Conservation (phyloP, 2,113 vertebrate species). For the Prunella fulvescens region DNA sequence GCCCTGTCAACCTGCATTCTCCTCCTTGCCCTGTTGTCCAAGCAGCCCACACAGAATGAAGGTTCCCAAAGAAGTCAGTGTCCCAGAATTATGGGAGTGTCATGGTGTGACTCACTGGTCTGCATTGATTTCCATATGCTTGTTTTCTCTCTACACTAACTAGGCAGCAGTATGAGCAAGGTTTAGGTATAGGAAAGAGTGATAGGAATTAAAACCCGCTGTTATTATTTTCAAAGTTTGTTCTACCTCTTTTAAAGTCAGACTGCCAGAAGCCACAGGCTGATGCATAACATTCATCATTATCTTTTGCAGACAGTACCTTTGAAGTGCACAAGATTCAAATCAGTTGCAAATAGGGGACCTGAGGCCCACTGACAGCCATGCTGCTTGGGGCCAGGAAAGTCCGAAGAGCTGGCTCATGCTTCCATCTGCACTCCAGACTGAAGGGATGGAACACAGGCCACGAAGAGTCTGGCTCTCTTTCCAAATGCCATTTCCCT, state of each 20-base stretch:
- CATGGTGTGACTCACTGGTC: neutral
- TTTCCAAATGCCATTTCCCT: neutral
- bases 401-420: constrained; percentile 29
- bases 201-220: neutral
- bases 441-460: neutral
- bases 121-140: neutral
- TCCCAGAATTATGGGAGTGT: neutral
- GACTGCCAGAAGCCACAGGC: constrained; percentile 1
- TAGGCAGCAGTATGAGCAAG: neutral
- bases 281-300: neutral
- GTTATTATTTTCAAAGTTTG: constrained; percentile 7
- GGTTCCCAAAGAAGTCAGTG: neutral
- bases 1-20: neutral
- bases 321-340: constrained; percentile 55
- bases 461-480: neutral
- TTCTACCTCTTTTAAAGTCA: constrained; percentile 3
- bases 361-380: neutral
- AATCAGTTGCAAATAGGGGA: constrained; percentile 32
- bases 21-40: neutral
- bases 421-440: constrained; percentile 54
- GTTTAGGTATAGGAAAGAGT: neutral
- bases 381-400: constrained; percentile 39
- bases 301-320: constrained; percentile 1
- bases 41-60: neutral
- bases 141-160: neutral